Base-by-base conservation (phyloP, 2,888 invertebrate species). In the Trichopria drosophilae region DNA sequence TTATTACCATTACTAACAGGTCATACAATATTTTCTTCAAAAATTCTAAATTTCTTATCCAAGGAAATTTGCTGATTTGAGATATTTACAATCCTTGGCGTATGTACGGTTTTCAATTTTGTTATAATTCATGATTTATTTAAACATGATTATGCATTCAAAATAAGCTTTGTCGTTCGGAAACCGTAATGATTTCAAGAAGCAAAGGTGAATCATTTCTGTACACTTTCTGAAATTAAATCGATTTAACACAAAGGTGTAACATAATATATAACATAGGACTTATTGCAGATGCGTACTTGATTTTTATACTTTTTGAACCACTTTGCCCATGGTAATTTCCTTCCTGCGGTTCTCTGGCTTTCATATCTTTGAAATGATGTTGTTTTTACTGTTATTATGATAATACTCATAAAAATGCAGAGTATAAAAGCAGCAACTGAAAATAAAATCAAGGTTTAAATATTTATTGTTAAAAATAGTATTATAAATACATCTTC, bases 341-440 rank as follows among this genome's bases (percentile, higher is more conserved):
- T 81, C 36, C 84, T 81, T 0, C 89, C 89, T 42, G 83, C 82
- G 23, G 86, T 67, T 64, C 87, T 86, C 75, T 90, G 88, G 58
- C 88, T 84, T 75, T 88, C 88, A 67, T 89, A 89, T 66, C 88
- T 81, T 73, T 89, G 85, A 66, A 86, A 90, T 18, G 82, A 77
- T 19, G 86, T 82, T 12, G 87, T 86, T 28, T 85, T 84, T 46
- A 83, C 81, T 1, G 89, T 84, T 77, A 89, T 79, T 65, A 86
- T 81, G 19, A 85, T 77, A 24, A 86, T 77, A 2, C 88, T 86
- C 57, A 85, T 81, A 2, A 85, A 66, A 50, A 89, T 80, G 63
- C 85, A 84, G 3, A 87, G 74, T 7, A 83, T 78, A 73, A 88
- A 87, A 46, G 86, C 78, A 48, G 81, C 78, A 59, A 83, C 89